Conservation (phyloP, 2,113 vertebrate species). For the rat (Rattus norvegicus) region DNA sequence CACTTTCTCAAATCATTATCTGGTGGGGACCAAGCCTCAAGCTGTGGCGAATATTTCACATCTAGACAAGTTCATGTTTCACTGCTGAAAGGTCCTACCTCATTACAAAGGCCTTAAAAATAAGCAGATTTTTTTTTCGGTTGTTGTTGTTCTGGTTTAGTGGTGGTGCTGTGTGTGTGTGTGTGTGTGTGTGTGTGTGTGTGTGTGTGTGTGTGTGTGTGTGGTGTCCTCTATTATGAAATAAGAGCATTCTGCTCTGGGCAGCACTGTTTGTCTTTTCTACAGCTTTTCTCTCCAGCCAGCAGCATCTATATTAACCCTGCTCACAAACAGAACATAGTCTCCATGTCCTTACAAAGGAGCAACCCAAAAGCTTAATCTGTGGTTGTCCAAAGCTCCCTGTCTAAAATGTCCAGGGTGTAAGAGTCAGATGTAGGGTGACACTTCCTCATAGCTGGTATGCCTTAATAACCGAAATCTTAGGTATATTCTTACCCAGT, state of each 20-base stretch:
- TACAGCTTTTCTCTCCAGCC: neutral
- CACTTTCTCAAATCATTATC: neutral
- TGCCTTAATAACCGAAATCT: neutral
- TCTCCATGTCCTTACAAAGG: neutral
- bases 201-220: neutral
- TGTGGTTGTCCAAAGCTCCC: neutral
- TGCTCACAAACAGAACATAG: neutral
- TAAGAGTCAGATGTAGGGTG: neutral
- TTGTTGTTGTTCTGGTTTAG: too few species aligned
- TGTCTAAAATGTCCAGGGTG: neutral
- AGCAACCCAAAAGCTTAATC: neutral
- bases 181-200: neutral
- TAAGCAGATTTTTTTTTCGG: neutral
- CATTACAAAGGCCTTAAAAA: neutral
- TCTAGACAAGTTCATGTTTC: neutral
- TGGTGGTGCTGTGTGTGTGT: neutral
- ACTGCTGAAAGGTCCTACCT: neutral
- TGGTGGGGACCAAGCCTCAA: neutral
- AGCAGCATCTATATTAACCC: neutral
- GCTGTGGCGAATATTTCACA: neutral
- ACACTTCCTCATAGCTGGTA: neutral
- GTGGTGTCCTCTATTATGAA: neutral
- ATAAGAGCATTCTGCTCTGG: neutral
- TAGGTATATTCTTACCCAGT: neutral
- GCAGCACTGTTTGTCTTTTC: neutral